Evolutionary conservation across 2,888 invertebrate genomes (phyloP).

Genomic region (Rotaria socialis): DNA sequence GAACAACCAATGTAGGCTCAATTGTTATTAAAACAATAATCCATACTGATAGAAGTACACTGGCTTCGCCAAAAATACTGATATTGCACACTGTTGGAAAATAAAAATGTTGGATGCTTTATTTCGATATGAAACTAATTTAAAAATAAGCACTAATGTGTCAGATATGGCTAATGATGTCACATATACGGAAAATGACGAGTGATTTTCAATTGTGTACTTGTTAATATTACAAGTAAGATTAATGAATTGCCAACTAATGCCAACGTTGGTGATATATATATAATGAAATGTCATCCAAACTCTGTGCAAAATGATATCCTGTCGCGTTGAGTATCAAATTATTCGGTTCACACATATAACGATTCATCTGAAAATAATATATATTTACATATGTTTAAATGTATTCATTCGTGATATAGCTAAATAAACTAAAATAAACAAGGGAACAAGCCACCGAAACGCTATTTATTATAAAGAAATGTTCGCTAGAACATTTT

Average conservation of each 20-base stretch:
- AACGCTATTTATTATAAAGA: too few relatives aligned
- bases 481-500: too few relatives aligned
- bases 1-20: conserved; percentile 19
- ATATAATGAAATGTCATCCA: not conserved
- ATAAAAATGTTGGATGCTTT: not conserved
- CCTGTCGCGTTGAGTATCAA: not conserved
- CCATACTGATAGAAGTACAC: not conserved
- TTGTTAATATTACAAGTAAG: not conserved
- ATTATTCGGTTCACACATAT: not conserved
- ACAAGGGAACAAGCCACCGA: too few relatives aligned
- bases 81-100: too few relatives aligned
- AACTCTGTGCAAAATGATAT: not conserved
- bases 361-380: not conserved
- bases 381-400: not conserved
- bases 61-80: not conserved
- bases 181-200: not conserved
- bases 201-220: not conserved
- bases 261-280: not conserved
- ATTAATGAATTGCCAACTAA: not conserved
- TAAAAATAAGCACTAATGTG: not conserved
- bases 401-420: too few relatives aligned
- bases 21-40: conserved; percentile 3
- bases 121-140: not conserved
- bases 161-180: conserved; percentile 13
- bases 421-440: too few relatives aligned